Base-by-base conservation (phyloP, 2,113 vertebrate species). In the Dicerorhinus sumatrensis region DNA sequence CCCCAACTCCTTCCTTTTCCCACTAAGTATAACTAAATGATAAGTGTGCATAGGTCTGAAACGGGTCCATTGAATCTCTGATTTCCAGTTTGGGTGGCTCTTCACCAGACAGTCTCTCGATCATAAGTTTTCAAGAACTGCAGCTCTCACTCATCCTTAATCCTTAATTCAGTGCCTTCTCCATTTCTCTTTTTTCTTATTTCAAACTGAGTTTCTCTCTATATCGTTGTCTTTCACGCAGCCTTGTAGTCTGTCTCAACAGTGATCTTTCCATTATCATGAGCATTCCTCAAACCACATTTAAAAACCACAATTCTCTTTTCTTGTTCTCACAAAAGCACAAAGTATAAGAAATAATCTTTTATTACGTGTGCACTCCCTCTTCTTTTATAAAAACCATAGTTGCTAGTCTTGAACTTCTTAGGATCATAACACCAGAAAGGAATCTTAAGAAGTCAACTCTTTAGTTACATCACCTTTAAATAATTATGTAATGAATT, bases 321-420 rank as follows among this genome's bases (percentile, higher is more conserved):
- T 23, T 42, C 79, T 82, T 27, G 42, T 72, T 92, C 89, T 89
- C 82, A 29, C 42, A 65, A 77, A 93, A 75, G 70, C 70, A 75
- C 6, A 48, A 36, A 54, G 48, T 60, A 11, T n/a, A 62, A 93
- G 72, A 84, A 91, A 85, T 46, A n/a, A 63, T 31, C 3, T 36
- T 84, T 85, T 39, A 72, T 65, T 75, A 72, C 76, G 21, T 46
- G 86, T 23, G 63, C 31, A 29, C 23, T 91, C 51, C 27, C 51
- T 25, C 36, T 56, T 96, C 81, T 60, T 87, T 91, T 60, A 81
- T 88, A 75, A 92, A 95, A 97, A 31, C 21, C 29, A 11, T 51
- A 69, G 42, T 17, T 42, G 54, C 54, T 60, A 16, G 58, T 60
- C 65, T 81, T 75, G 39, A 56, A 95, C 31, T 48, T 95, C 84